phyloP scores from a whole-genome alignment of 2,113 vertebrate genomes.

The human (Homo sapiens) region DNA sequence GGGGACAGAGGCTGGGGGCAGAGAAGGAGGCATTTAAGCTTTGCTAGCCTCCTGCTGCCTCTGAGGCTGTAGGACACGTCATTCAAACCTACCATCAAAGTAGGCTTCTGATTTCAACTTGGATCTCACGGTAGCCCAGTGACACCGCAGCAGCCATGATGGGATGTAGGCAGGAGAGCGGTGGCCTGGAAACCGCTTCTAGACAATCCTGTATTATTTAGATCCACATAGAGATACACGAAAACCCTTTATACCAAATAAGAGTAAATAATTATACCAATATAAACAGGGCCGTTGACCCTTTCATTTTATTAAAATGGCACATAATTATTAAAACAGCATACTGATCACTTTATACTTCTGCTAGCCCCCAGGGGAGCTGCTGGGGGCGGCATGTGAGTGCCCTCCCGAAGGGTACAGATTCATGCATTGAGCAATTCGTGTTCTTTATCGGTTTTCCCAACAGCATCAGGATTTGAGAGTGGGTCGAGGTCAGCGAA shows the following conservation, averaged over 20 bases:
- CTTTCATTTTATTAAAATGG: constrained; percentile 86
- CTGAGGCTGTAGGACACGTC: not conserved
- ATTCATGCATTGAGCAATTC: constrained; percentile 94
- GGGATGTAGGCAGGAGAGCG: not conserved
- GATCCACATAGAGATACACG: constrained; percentile 74
- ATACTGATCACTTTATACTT: constrained; percentile 68
- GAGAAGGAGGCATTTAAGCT: not conserved
- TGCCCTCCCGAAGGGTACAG: constrained; percentile 61
- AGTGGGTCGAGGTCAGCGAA: constrained; percentile 97
- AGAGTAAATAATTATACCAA: constrained; percentile 80
- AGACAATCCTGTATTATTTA: constrained; percentile 15
- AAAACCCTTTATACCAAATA: constrained; percentile 80
- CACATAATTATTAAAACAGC: constrained; percentile 82
- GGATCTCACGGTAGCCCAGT: not conserved
- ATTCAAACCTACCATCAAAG: not conserved
- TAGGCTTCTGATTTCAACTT: not conserved
- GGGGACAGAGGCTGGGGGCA: not conserved
- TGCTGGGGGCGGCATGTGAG: fast-evolving
- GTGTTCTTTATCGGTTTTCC: constrained; percentile 91
- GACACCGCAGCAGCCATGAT: not conserved
- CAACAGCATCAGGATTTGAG: constrained; percentile 96
- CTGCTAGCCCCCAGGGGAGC: constrained; percentile 42
- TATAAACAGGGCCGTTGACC: constrained; percentile 82
- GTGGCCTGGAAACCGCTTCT: not conserved
- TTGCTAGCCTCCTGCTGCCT: constrained; percentile 60